Conservation (phyloP, 1,140 invertebrate genomes). For the Zelostemma sp. region DNA sequence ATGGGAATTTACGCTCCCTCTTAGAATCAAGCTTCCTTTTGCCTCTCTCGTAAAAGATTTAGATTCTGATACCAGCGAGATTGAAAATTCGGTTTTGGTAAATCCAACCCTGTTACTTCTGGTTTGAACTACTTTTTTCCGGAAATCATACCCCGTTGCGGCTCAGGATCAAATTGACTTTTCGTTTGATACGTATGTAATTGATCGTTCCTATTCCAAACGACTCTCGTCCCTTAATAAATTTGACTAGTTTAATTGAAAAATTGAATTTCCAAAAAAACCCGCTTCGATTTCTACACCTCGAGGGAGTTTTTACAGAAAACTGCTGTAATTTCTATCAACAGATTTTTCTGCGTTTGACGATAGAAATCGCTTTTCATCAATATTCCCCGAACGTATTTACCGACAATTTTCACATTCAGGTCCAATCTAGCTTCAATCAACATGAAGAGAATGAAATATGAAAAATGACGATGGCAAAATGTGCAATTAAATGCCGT, state of each 20-base stretch:
- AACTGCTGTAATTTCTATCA: too few relatives aligned
- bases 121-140: constrained; percentile 14
- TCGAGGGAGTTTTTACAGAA: too few relatives aligned
- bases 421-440: constrained; percentile 7
- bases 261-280: too few relatives aligned
- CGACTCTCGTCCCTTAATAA: too few relatives aligned
- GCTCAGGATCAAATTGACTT: constrained; percentile 20
- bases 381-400: too few relatives aligned
- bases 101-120: constrained; percentile 24
- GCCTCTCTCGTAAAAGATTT: constrained; percentile 14
- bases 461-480: constrained; percentile 10
- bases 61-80: constrained; percentile 7
- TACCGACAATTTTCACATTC: constrained; percentile 7
- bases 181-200: background rate
- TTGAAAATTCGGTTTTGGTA: constrained; percentile 27
- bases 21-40: too few relatives aligned
- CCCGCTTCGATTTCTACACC: too few relatives aligned
- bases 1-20: too few relatives aligned
- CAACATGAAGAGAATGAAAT: constrained; percentile 5
- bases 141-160: constrained; percentile 16
- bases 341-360: too few relatives aligned
- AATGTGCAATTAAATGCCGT: constrained; percentile 27
- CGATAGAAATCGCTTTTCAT: too few relatives aligned
- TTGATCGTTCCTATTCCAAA: too few relatives aligned
- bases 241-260: too few relatives aligned